Conservation (phyloP, 23 tunicate species). For the Styela plicata region DNA sequence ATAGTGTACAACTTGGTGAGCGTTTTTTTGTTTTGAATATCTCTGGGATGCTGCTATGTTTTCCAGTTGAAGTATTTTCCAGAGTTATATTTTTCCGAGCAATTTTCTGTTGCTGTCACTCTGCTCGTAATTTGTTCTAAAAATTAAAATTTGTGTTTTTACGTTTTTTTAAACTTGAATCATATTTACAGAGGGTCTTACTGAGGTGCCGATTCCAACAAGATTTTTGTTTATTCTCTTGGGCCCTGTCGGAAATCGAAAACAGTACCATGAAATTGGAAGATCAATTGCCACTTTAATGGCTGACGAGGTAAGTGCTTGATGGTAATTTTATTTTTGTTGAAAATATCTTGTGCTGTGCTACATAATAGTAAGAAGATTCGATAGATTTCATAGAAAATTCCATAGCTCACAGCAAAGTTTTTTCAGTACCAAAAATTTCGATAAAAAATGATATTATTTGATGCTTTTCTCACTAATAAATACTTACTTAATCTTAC, state of each 20-base stretch:
- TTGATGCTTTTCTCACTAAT: no score
- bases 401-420: no score
- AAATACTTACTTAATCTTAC: no score
- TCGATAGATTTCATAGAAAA: no score
- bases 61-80: no score
- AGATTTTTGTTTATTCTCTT: slow-evolving; percentile 88
- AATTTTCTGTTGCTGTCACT: not conserved
- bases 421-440: no score
- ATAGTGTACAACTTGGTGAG: slow-evolving; percentile 63
- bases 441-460: no score
- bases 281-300: slow-evolving; percentile 93
- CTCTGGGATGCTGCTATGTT: no score
- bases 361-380: no score
- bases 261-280: slow-evolving; percentile 94
- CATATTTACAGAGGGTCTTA: slow-evolving; percentile 50
- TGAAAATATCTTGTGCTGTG: no score
- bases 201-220: slow-evolving; percentile 91
- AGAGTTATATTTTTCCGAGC: no score
- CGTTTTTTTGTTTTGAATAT: not conserved
- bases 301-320: slow-evolving; percentile 97
- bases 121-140: not conserved
- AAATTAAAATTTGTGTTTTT: not conserved
- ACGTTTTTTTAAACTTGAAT: not conserved
- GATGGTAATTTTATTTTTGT: no score
- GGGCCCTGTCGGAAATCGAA: slow-evolving; percentile 78